Conservation (phyloP, 23 tunicate species). For the Corella eumyota region DNA sequence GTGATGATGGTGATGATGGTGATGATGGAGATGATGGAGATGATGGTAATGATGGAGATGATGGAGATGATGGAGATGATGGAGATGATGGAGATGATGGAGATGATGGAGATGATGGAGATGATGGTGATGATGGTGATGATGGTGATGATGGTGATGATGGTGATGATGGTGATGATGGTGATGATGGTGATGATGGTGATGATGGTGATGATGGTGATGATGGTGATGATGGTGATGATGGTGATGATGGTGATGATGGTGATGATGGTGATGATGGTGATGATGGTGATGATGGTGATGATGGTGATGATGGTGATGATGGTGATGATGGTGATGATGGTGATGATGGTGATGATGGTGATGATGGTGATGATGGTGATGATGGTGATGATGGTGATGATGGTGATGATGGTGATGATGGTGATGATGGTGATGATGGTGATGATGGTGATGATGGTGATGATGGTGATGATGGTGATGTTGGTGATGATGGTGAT, state of each 20-base stretch:
- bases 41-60: too few species aligned
- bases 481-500: too few species aligned
- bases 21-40: too few species aligned
- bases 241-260: slow-evolving; percentile 8
- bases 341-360: neutral
- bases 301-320: neutral
- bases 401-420: slow-evolving; percentile 2
- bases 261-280: slow-evolving; percentile 6
- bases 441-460: neutral
- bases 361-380: slow-evolving; percentile 5
- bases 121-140: slow-evolving; percentile 1
- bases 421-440: neutral
- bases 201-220: slow-evolving; percentile 9
- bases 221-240: slow-evolving; percentile 15
- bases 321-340: slow-evolving; percentile 3
- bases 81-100: too few species aligned
- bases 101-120: too few species aligned
- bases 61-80: too few species aligned
- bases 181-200: slow-evolving; percentile 3
- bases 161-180: slow-evolving; percentile 4
- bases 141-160: slow-evolving; percentile 9
- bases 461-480: slow-evolving; percentile 12
- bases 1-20: slow-evolving; percentile 2
- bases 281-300: slow-evolving; percentile 11
- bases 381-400: neutral